A percentile compares a stretch with the other conserved stretches of the same genome.
phyloP scores from a whole-genome alignment of 1,140 invertebrate genomes.

The Hylaeus anthracinus region DNA sequence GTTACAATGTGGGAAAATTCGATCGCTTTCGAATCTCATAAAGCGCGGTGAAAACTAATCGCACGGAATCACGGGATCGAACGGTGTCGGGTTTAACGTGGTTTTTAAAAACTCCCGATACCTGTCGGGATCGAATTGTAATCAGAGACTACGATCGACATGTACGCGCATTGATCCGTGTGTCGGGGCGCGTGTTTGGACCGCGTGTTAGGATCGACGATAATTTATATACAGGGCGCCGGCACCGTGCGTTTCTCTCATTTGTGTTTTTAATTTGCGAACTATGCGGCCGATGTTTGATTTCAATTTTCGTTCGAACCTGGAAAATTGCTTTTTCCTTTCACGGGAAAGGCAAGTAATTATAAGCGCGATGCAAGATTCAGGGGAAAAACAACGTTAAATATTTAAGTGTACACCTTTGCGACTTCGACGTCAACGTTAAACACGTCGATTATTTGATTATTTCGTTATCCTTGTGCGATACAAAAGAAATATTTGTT shows the following conservation, averaged over 20 bases:
- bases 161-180: neutral
- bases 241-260: neutral
- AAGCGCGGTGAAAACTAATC: constrained; percentile 34
- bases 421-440: neutral
- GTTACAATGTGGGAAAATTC: neutral
- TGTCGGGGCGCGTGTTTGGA: neutral
- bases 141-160: constrained; percentile 29
- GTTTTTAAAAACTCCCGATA: constrained; percentile 9
- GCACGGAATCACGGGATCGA: constrained; percentile 7
- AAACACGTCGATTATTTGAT: neutral
- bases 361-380: neutral
- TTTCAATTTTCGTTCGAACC: constrained; percentile 3
- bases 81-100: constrained; percentile 29
- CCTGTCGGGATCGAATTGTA: constrained; percentile 16
- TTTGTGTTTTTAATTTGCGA: constrained; percentile 33
- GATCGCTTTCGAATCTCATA: constrained; percentile 22
- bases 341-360: neutral
- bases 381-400: neutral
- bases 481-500: no score
- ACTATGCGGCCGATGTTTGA: no score
- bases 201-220: neutral
- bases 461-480: neutral
- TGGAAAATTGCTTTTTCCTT: constrained; percentile 1
- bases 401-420: neutral
- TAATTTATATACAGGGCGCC: constrained; percentile 7